phyloP scores from a whole-genome alignment of 30 jellyfish, hydroid and myxozoan species.

The Pelagia noctiluca region DNA sequence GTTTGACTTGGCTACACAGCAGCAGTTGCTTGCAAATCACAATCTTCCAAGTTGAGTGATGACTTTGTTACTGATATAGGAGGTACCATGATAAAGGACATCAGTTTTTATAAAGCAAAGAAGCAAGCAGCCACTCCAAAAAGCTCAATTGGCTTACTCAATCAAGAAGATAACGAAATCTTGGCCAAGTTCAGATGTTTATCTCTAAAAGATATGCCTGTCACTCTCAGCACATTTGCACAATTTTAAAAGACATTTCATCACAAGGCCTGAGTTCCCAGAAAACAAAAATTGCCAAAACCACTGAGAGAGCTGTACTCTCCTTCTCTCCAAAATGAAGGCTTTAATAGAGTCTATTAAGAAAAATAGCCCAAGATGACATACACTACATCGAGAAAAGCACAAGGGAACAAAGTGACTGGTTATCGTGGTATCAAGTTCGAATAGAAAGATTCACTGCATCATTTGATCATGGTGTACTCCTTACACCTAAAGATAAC shows the following conservation, averaged over 20 bases:
- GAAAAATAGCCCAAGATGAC: neutral
- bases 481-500: neutral
- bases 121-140: neutral
- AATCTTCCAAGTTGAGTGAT: neutral
- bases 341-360: neutral
- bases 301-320: neutral
- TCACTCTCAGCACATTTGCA: slow-evolving; percentile 5
- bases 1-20: neutral
- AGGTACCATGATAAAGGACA: neutral
- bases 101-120: neutral
- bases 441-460: neutral
- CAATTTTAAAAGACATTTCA: neutral
- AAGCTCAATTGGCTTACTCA: neutral
- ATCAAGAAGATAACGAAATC: neutral
- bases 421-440: neutral
- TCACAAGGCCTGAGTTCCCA: no score
- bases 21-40: neutral
- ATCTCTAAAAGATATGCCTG: neutral
- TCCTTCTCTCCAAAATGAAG: no score
- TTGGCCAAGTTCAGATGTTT: neutral
- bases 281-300: neutral
- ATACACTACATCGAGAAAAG: neutral
- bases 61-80: no score
- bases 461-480: slow-evolving; percentile 1
- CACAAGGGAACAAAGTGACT: neutral